Evolutionary conservation across 1,140 invertebrate species (phyloP).

Genomic region (Brachionus sp.): DNA sequence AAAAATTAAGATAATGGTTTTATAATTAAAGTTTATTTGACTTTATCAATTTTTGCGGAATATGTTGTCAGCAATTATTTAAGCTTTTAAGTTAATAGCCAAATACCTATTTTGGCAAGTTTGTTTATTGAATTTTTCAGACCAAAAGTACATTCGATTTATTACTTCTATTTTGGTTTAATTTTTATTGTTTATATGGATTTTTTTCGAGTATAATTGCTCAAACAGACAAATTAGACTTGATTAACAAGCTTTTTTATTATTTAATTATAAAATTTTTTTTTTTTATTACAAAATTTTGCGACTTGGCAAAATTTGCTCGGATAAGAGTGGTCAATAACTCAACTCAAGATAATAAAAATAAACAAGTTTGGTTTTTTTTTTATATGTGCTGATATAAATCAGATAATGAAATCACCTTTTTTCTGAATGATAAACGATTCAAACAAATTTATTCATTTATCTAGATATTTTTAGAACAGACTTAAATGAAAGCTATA

Average conservation of each 20-base stretch:
- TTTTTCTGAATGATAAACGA: neutral
- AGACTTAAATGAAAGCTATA: neutral
- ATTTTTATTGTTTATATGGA: neutral
- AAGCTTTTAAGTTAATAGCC: neutral
- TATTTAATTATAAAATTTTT: neutral
- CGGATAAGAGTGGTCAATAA: neutral
- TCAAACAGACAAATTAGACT: conserved; percentile 15
- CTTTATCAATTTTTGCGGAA: neutral
- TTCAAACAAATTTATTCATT: neutral
- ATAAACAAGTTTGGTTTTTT: neutral
- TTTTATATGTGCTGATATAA: conserved; percentile 1
- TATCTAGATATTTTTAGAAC: neutral
- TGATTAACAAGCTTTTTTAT: neutral
- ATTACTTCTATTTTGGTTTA: neutral
- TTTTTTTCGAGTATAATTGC: neutral
- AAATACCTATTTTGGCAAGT: neutral
- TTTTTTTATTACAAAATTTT: neutral
- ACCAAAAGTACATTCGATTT: neutral
- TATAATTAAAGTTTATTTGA: neutral
- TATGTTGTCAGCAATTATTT: neutral
- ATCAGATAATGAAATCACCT: conserved; percentile 3
- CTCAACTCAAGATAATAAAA: neutral
- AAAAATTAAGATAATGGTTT: conserved; percentile 42
- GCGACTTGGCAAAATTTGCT: neutral
- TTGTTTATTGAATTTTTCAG: neutral